Conservation (phyloP, 2,113 vertebrate species). For the Psettodes erumei region DNA sequence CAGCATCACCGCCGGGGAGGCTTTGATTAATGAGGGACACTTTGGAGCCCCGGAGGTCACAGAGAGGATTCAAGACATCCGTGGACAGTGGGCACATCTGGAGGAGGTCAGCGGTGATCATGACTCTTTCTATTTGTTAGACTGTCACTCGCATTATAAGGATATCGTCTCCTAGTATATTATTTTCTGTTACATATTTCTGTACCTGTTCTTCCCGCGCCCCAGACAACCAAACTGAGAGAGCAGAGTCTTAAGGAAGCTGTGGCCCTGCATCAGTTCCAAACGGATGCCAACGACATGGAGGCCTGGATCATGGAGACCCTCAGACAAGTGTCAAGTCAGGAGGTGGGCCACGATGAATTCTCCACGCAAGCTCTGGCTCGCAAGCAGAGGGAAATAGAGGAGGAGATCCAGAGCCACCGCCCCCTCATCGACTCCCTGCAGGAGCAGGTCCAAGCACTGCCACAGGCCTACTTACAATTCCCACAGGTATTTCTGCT, state of each 20-base stretch:
- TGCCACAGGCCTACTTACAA: constrained; percentile 76
- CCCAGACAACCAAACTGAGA: constrained; percentile 83
- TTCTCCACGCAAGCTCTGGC: constrained; percentile 91
- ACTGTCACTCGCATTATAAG: background rate
- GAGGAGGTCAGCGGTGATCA: constrained; percentile 80
- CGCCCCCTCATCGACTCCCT: constrained; percentile 87
- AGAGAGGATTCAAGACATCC: constrained; percentile 84
- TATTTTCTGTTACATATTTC: background rate
- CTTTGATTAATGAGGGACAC: constrained; percentile 86
- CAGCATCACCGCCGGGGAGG: constrained; percentile 87
- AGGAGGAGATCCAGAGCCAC: constrained; percentile 92
- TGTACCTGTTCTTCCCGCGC: background rate
- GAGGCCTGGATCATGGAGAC: constrained; percentile 91
- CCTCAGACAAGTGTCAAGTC: constrained; percentile 88
- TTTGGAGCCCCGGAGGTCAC: constrained; percentile 84
- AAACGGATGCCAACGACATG: constrained; percentile 91
- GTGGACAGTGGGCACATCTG: constrained; percentile 87
- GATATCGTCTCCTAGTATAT: constrained; percentile 4
- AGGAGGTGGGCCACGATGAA: constrained; percentile 92
- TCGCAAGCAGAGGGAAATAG: constrained; percentile 91
- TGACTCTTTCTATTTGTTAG: background rate
- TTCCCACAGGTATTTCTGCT: constrained; percentile 74
- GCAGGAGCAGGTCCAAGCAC: constrained; percentile 83
- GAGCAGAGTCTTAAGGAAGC: constrained; percentile 86
- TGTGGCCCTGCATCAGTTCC: constrained; percentile 90